Conservation (phyloP, 2,797 vertebrate species). For the Fringilla coelebs region DNA sequence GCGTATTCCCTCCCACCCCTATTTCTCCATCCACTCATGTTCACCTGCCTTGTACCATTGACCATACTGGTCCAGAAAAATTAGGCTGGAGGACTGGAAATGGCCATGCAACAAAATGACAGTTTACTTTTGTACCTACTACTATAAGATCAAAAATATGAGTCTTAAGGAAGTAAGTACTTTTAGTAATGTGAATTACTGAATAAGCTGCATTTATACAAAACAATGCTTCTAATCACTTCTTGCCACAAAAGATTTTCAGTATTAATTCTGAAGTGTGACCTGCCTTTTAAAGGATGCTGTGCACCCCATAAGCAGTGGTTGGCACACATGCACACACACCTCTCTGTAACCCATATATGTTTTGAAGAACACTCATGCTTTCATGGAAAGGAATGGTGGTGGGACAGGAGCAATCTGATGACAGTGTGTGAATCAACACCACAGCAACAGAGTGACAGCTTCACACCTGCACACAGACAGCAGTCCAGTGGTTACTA, state of each 20-base stretch:
- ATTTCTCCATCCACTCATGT: neutral
- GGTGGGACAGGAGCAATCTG: neutral
- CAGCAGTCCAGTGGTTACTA: neutral
- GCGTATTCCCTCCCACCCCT: neutral
- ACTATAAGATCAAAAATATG: neutral
- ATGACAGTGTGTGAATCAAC: neutral
- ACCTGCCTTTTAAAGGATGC: neutral
- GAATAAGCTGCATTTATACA: neutral
- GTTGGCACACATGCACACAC: neutral
- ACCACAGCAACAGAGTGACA: neutral
- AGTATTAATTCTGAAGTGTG: neutral
- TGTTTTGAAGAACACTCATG: neutral
- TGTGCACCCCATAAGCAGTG: neutral
- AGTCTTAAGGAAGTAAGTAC: neutral
- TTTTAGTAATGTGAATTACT: neutral
- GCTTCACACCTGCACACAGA: neutral
- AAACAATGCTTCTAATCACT: neutral
- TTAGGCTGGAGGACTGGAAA: neutral
- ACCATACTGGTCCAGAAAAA: neutral
- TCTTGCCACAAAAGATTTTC: neutral
- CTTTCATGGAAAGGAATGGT: neutral
- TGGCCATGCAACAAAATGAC: neutral
- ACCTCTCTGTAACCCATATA: neutral
- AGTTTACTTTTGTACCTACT: neutral
- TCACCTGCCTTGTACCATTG: neutral